Base-by-base conservation (phyloP, 2,888 invertebrate species). In the Uropetala carovei region DNA sequence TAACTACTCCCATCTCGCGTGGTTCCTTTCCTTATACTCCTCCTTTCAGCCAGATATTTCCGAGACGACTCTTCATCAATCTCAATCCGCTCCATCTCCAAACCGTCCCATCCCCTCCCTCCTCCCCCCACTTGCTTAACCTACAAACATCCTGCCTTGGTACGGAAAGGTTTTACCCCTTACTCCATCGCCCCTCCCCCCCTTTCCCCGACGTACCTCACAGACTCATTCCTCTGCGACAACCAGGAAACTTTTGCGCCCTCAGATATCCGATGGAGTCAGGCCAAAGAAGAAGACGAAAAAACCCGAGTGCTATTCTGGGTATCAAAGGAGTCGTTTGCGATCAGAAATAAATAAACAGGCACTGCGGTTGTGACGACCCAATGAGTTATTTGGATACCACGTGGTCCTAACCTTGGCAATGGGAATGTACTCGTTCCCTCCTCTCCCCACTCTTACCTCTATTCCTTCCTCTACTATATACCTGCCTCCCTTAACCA, bases 331-430 rank as follows among this genome's bases (percentile, higher is more conserved):
- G 43, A 89, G 64, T 14, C 89, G 43, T 89, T 89, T 43, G 89
- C 89, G 89, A 89, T 89, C 89, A 58, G 43, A 64, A 89, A 89
- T 89, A 89, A 89, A 89, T 89, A 89, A 68, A 89, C 64, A 10
- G 89, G 43, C 64, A 89, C 43, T 82, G 82, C 86, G 60, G 60
- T 30, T 18, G 86, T 86, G 60, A 86, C 30, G 86, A 30, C 27
- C 27, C 60, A 59, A 30, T 64, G 64, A 89, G 43, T 89, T 64
- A 89, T 89, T 43, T 11, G 89, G 11, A n/a, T 16, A 18, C 60
- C 86, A 86, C 86, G 86, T 64, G 86, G 86, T 30, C 64, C 64
- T 89, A 89, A 89, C 89, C 89, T 68, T 89, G 89, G 89, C 89
- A 68, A 89, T 89, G 89, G 68, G n/a, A 14, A 89, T 16, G 59